A percentile compares a stretch with the other conserved stretches of the same genome.
Evolutionary conservation across 2,113 vertebrate genomes (phyloP).

Genomic region (Percopsis transmontana): DNA sequence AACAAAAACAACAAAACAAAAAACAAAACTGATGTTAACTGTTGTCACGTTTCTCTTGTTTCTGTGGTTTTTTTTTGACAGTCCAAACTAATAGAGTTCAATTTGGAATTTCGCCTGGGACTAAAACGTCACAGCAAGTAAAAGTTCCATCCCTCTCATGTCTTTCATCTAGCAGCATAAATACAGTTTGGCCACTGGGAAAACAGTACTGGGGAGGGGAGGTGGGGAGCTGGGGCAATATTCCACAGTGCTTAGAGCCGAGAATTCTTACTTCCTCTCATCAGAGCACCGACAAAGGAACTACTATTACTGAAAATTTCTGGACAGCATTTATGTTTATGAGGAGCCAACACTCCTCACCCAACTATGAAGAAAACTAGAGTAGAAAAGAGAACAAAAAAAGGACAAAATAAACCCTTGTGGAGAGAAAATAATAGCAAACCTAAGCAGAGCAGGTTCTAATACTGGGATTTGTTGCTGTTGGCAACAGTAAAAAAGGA

Average conservation of each 20-base stretch:
- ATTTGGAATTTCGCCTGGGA: slow-evolving; percentile 99
- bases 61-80: slow-evolving; percentile 48
- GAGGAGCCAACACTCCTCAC: slow-evolving; percentile 44
- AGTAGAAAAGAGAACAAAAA: slow-evolving; percentile 14
- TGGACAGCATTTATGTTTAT: slow-evolving; percentile 79
- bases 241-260: slow-evolving; percentile 74
- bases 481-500: slow-evolving; percentile 86
- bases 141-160: slow-evolving; percentile 77
- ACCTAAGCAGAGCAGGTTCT: slow-evolving; percentile 84
- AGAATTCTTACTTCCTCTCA: slow-evolving; percentile 37
- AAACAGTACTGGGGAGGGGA: slow-evolving; percentile 82
- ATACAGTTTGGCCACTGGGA: slow-evolving; percentile 99
- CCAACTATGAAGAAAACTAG: slow-evolving; percentile 50
- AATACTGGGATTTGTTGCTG: slow-evolving; percentile 98
- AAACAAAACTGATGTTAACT: slow-evolving; percentile 49
- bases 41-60: slow-evolving; percentile 44
- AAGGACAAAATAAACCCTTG: slow-evolving; percentile 16
- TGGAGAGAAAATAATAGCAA: slow-evolving; percentile 67
- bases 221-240: slow-evolving; percentile 82
- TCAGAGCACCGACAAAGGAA: slow-evolving; percentile 87
- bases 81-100: slow-evolving; percentile 92
- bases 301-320: slow-evolving; percentile 84
- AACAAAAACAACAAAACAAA: slow-evolving; percentile 75
- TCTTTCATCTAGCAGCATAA: slow-evolving; percentile 97
- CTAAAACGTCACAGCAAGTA: slow-evolving; percentile 99